Evolutionary conservation across 1,140 invertebrate genomes (phyloP).

Genomic region (Tyrophagus putrescentiae): DNA sequence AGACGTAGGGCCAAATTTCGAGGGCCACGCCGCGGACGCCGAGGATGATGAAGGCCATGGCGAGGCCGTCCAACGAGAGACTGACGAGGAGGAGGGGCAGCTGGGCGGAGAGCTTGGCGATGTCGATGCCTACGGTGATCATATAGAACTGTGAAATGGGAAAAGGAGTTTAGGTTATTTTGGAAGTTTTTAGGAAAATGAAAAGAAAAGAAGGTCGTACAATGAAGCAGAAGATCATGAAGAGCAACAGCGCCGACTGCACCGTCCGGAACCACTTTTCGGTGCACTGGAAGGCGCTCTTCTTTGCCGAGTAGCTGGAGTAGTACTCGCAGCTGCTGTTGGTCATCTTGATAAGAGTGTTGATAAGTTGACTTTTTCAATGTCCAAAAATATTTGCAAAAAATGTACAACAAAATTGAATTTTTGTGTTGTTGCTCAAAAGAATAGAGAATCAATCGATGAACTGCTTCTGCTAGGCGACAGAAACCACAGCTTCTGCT

Average conservation of each 20-base stretch:
- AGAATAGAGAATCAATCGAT: too few species aligned
- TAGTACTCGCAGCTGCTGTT: not conserved
- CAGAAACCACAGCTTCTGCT: too few species aligned
- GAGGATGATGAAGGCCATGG: not conserved
- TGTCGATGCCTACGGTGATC: conserved; percentile 13
- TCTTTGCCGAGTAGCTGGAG: not conserved
- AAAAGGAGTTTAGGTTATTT: not conserved
- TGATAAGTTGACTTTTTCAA: not conserved
- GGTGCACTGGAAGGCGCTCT: not conserved
- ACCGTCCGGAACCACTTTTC: not conserved
- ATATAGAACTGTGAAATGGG: conserved; percentile 1
- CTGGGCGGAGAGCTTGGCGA: not conserved
- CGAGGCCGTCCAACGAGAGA: not conserved
- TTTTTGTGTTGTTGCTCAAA: too few species aligned
- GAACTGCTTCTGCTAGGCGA: too few species aligned
- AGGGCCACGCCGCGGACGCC: conserved; percentile 12
- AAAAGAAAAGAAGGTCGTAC: conserved; percentile 1
- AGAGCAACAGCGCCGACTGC: conserved; percentile 4
- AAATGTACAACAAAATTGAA: too few species aligned
- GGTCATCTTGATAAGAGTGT: not conserved
- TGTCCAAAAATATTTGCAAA: not conserved
- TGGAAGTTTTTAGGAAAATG: not conserved
- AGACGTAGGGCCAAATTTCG: not conserved
- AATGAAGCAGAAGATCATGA: conserved; percentile 10
- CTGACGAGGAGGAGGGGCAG: not conserved